phyloP scores from a whole-genome alignment of 2,797 vertebrate species.

The Bucorvus abyssinicus region DNA sequence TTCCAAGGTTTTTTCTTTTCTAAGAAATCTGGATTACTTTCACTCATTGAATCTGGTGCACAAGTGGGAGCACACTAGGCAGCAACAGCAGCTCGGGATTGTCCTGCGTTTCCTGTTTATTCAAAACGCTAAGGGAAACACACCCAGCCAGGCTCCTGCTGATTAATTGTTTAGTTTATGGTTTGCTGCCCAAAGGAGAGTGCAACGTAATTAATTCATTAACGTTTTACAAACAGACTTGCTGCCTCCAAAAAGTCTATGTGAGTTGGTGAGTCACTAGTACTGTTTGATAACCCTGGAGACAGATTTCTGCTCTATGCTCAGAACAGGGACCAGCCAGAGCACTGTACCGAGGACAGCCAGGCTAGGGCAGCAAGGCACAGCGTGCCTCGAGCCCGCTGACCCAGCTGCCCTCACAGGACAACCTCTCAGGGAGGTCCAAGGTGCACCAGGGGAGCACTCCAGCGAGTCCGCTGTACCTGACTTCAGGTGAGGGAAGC shows the following conservation, averaged over 20 bases:
- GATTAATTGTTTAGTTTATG: background rate
- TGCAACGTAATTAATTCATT: conserved; percentile 22
- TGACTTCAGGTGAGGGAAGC: background rate
- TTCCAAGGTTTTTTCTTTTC: background rate
- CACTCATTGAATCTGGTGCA: background rate
- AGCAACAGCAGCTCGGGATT: background rate
- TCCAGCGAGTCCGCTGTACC: background rate
- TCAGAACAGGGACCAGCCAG: background rate
- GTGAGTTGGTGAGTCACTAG: background rate
- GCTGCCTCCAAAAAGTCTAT: background rate
- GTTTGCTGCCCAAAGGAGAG: background rate
- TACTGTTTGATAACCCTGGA: background rate
- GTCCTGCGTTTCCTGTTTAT: background rate
- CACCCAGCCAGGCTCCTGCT: background rate
- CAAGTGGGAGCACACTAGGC: background rate
- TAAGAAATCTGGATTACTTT: background rate
- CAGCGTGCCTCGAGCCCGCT: fast-evolving
- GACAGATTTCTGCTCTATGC: background rate
- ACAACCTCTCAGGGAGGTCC: background rate
- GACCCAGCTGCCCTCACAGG: background rate
- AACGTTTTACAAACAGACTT: background rate
- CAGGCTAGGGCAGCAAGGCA: background rate
- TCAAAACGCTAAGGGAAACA: background rate
- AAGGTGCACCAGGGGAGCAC: background rate
- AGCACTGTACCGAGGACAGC: background rate